phyloP scores from a whole-genome alignment of 2,113 vertebrate genomes.

The Cathartes aura region DNA sequence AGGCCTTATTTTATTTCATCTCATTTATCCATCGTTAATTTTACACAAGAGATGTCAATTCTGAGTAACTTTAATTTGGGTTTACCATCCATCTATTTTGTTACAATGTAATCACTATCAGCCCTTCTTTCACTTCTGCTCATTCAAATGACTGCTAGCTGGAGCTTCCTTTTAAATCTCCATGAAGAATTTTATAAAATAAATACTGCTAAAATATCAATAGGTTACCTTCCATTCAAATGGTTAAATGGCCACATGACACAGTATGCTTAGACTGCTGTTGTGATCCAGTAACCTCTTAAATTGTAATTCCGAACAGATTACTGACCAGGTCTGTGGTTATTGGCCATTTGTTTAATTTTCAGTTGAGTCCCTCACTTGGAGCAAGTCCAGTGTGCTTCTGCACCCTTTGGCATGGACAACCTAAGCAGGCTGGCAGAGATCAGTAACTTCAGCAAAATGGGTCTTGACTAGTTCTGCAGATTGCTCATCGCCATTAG shows the following conservation, averaged over 20 bases:
- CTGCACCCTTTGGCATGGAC: not conserved
- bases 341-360: not conserved
- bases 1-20: not conserved
- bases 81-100: not conserved
- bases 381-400: not conserved
- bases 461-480: not conserved
- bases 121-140: not conserved
- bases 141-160: not conserved
- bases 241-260: not conserved
- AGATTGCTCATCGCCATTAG: not conserved
- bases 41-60: not conserved
- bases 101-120: not conserved
- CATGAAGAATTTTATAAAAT: not conserved
- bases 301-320: not conserved
- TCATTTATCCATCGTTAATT: not conserved
- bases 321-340: not conserved
- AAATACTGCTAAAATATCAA: not conserved
- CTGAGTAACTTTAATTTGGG: not conserved
- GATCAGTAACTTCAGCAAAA: not conserved
- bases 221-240: not conserved
- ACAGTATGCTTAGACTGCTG: rapidly evolving
- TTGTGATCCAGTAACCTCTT: not conserved
- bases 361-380: not conserved
- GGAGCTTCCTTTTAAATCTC: not conserved
- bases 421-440: not conserved